Evolutionary conservation across 2,113 vertebrate genomes (phyloP).

Genomic region (Zootoca vivipara): DNA sequence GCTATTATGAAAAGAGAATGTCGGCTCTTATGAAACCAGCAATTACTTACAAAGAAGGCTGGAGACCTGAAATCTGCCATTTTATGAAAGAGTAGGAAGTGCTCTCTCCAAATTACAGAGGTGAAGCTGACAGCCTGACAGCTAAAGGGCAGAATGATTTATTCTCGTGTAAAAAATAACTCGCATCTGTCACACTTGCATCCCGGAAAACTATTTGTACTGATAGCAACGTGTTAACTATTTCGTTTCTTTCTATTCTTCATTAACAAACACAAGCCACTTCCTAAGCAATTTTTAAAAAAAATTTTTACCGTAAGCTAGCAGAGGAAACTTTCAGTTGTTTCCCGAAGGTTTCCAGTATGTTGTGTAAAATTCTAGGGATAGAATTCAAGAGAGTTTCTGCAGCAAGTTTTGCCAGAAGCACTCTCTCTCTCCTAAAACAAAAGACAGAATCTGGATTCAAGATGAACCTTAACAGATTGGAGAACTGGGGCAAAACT

Average conservation of each 20-base stretch:
- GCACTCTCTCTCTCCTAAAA: not conserved
- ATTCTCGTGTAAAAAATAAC: conserved; percentile 43
- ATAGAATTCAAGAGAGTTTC: not conserved
- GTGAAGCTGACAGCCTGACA: conserved; percentile 34
- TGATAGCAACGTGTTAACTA: conserved; percentile 5
- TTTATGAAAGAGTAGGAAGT: conserved; percentile 56
- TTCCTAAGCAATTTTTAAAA: not conserved
- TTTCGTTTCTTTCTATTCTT: conserved; percentile 26
- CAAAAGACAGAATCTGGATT: not conserved
- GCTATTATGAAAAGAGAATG: conserved; percentile 42
- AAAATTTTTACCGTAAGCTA: not conserved
- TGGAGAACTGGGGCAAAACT: too few species aligned
- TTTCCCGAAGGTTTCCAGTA: not conserved
- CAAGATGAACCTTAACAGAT: too few species aligned
- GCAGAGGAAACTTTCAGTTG: not conserved
- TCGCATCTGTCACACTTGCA: conserved; percentile 40
- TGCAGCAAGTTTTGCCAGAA: not conserved
- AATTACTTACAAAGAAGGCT: conserved; percentile 50
- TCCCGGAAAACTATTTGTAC: conserved; percentile 37
- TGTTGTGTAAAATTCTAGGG: too few species aligned
- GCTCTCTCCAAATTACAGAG: conserved; percentile 39
- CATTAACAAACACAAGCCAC: not conserved
- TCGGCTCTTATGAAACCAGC: conserved; percentile 27
- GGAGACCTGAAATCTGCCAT: conserved; percentile 38
- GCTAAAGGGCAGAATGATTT: conserved; percentile 50